Conservation (phyloP, 2,113 vertebrate species). For the Progne subis region DNA sequence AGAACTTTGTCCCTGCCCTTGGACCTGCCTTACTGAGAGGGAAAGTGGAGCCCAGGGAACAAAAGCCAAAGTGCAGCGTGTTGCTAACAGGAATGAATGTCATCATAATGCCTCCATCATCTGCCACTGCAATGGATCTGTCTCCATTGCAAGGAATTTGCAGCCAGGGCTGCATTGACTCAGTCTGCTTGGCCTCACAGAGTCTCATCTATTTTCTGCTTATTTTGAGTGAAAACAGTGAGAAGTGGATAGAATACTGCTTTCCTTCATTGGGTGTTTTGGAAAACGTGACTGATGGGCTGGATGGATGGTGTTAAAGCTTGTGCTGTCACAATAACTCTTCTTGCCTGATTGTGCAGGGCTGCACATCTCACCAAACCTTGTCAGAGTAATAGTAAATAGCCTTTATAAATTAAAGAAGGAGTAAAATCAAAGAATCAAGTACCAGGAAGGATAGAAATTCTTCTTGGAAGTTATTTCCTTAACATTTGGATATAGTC, state of each 20-base stretch:
- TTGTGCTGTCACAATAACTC: slow-evolving; percentile 10
- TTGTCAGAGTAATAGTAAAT: background rate
- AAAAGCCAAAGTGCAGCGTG: fast-evolving
- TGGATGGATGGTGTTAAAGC: background rate
- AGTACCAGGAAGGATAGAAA: background rate
- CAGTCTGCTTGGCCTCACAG: background rate
- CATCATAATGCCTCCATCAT: background rate
- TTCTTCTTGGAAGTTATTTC: slow-evolving; percentile 29
- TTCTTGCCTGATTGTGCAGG: background rate
- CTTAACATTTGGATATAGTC: background rate
- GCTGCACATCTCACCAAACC: background rate
- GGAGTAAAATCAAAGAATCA: background rate
- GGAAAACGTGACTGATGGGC: background rate
- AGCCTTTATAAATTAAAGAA: background rate
- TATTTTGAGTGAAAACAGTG: background rate
- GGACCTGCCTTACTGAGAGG: background rate
- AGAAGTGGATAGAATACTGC: background rate
- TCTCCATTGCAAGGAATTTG: background rate
- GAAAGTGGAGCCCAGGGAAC: background rate
- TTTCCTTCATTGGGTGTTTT: background rate
- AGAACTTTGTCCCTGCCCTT: background rate
- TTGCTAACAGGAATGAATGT: background rate
- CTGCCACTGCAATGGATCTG: background rate
- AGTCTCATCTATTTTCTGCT: background rate
- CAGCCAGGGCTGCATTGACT: background rate